A percentile compares a stretch with the other conserved stretches of the same genome.
phyloP scores from a whole-genome alignment of 2,888 invertebrate species.

The Conomelus anceps region DNA sequence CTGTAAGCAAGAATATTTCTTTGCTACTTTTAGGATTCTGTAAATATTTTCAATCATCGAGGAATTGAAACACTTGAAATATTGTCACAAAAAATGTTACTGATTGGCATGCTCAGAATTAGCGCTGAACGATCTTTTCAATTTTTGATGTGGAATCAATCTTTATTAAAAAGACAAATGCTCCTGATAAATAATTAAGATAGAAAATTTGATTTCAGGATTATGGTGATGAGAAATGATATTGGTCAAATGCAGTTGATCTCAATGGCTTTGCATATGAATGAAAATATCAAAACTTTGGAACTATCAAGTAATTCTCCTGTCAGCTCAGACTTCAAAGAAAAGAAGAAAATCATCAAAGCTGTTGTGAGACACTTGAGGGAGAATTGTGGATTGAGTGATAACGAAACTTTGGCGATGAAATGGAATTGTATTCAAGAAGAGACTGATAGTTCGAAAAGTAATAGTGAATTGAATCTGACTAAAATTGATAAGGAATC shows the following conservation, averaged over 20 bases:
- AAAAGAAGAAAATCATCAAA: not conserved
- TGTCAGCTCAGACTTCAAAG: not conserved
- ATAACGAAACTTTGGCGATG: not conserved
- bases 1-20: too few relatives aligned
- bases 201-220: slow-evolving; percentile 13
- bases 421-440: not conserved
- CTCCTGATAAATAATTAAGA: not conserved
- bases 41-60: too few relatives aligned
- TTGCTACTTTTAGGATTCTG: too few relatives aligned
- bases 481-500: not conserved
- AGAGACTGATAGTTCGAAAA: not conserved
- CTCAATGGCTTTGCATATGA: slow-evolving; percentile 3
- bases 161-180: too few relatives aligned
- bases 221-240: not conserved
- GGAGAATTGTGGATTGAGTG: not conserved
- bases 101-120: too few relatives aligned
- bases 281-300: slow-evolving; percentile 16
- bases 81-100: too few relatives aligned
- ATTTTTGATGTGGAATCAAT: too few relatives aligned
- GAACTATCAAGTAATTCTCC: not conserved
- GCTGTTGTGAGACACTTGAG: not conserved
- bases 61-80: too few relatives aligned
- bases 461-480: not conserved
- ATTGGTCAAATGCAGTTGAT: not conserved
- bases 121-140: too few relatives aligned